These are phyloP conservation scores for Caenorhabditis zanzibari DNA, from an alignment of 2,888 invertebrate genomes.

Conservation along the genomic window DNA sequence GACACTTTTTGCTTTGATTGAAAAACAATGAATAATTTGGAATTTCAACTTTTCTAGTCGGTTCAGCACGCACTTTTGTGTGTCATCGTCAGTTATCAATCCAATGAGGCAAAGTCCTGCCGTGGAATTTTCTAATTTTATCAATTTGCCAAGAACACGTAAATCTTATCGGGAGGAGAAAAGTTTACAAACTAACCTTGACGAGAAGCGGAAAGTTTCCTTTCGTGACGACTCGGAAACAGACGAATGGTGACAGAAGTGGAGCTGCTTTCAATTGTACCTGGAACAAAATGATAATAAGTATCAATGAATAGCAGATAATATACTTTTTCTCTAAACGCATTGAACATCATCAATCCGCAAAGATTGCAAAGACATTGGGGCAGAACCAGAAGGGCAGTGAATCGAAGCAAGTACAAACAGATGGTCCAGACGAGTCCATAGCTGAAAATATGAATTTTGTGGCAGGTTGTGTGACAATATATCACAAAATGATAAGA, in stretches of 20 bases:
- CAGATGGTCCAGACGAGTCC: constrained; percentile 79
- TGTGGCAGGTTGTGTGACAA: background rate
- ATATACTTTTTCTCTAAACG: constrained; percentile 88
- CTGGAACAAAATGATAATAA: constrained; percentile 45
- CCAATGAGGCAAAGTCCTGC: constrained; percentile 17
- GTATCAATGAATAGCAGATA: background rate
- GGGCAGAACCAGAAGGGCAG: constrained; percentile 83
- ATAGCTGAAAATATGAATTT: constrained; percentile 76
- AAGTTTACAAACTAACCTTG: constrained; percentile 84
- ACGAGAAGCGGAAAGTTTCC: constrained; percentile 96
- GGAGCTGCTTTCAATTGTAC: constrained; percentile 89
- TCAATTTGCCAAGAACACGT: constrained; percentile 45
- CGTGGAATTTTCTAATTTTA: constrained; percentile 47
- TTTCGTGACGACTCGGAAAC: constrained; percentile 94
- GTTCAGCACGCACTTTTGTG: constrained; percentile 43
- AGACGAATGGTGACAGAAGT: constrained; percentile 93
- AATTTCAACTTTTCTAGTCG: constrained; percentile 1
- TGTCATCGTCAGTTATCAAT: constrained; percentile 15
- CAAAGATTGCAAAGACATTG: constrained; percentile 83
- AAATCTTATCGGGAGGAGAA: constrained; percentile 25
- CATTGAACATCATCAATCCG: constrained; percentile 90
- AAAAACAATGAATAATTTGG: constrained; percentile 5
- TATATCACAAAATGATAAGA: constrained; percentile 23
- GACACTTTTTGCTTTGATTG: constrained; percentile 4
- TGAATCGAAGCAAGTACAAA: constrained; percentile 81